Conservation (phyloP, 2,888 invertebrate species). For the Pristionchus mayeri region DNA sequence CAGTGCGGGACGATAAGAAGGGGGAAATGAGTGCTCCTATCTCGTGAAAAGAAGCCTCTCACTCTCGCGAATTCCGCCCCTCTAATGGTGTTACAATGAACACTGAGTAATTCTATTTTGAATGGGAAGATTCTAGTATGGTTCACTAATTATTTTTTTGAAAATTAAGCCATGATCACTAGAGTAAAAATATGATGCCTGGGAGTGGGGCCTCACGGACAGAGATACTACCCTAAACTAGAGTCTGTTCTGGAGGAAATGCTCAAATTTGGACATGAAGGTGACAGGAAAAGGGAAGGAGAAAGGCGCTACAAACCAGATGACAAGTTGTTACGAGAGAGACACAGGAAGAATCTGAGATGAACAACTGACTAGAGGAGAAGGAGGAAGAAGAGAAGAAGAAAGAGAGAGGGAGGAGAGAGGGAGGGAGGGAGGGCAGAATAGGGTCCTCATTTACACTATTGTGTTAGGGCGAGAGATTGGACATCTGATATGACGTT, state of each 20-base stretch:
- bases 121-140: not conserved
- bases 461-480: conserved; percentile 32
- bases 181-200: no score
- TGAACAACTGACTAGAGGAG: conserved; percentile 19
- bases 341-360: not conserved
- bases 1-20: not conserved
- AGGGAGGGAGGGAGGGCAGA: not conserved
- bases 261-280: not conserved
- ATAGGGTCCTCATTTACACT: conserved; percentile 42
- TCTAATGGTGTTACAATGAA: conserved; percentile 28
- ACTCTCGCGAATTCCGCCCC: not conserved
- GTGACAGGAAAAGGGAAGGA: not conserved
- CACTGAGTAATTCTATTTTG: not conserved
- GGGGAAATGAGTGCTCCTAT: conserved; percentile 18
- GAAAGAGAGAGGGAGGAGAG: conserved; percentile 10
- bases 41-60: not conserved
- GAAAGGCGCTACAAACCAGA: conserved; percentile 4
- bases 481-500: not conserved
- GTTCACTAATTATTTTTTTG: no score
- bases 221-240: no score
- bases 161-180: no score
- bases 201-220: not conserved
- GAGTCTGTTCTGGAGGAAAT: not conserved
- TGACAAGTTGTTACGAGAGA: conserved; percentile 44
- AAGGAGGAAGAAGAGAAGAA: conserved; percentile 1